These are phyloP conservation scores for Drosophila nasuta DNA, from an alignment of 1,140 invertebrate genomes.

Conservation along the genomic window DNA sequence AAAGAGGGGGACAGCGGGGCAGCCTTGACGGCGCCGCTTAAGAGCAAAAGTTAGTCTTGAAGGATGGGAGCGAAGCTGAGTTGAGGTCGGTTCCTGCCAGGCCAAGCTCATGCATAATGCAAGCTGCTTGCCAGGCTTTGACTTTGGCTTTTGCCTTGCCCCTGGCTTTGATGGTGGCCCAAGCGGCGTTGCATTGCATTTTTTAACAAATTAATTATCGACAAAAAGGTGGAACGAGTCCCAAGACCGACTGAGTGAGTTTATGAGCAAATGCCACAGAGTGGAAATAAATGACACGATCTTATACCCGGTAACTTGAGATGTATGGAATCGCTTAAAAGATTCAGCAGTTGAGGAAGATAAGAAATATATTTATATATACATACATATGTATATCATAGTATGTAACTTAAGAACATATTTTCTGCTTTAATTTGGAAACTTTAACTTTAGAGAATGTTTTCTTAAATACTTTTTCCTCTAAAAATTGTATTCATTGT, in stretches of 20 bases:
- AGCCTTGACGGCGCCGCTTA: slow-evolving; percentile 74
- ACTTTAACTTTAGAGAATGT: no score
- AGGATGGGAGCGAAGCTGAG: slow-evolving; percentile 4
- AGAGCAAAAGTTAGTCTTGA: slow-evolving; percentile 64
- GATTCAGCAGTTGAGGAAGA: no score
- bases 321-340: no score
- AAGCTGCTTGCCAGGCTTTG: slow-evolving; percentile 39
- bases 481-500: no score
- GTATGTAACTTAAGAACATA: no score
- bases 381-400: no score
- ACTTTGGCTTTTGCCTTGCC: slow-evolving; percentile 19
- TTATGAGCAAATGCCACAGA: slow-evolving; percentile 4
- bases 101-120: slow-evolving; percentile 75
- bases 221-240: slow-evolving; percentile 72
- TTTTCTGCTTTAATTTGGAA: no score
- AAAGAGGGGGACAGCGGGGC: slow-evolving; percentile 2
- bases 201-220: slow-evolving; percentile 82
- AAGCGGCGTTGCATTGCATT: slow-evolving; percentile 67
- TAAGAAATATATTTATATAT: no score
- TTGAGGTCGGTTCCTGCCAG: slow-evolving; percentile 15
- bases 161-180: slow-evolving; percentile 67
- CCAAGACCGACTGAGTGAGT: slow-evolving; percentile 17
- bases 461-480: no score
- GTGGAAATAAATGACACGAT: background rate
- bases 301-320: background rate